Base-by-base conservation (phyloP, 2,888 invertebrate species). In the Rhamphomyia laevipes region DNA sequence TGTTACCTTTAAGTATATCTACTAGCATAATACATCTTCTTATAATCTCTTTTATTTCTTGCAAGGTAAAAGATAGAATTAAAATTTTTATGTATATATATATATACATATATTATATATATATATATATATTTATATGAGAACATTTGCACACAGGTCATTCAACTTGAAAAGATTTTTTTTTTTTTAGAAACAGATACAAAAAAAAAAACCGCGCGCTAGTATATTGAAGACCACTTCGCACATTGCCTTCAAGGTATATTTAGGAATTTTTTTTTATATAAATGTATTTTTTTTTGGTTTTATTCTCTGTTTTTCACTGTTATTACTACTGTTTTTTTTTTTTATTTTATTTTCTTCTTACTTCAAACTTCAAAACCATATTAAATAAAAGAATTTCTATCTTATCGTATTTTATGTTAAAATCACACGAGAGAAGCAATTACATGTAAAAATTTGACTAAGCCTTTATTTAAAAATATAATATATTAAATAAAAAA, bases 121-220 rank as follows among this genome's bases (percentile, higher is more conserved):
- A 17, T 38, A 38, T 38, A 18, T 16, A 37, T 37, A 37, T 4
- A 38, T 17, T 17, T 17, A 38, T 38, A 38, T 17, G 16, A 37
- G 9, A 45, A 51, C 49, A 57, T 57, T 56, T 56, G 54, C 66
- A 63, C 63, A 66, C 63, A 59, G 65, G 62, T 64, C 66, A 63
- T 65, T 66, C 63, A 66, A 65, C 64, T 59, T 60, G 31, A 48
- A 46, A 21, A 47, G 45, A 46, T 43, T 21, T 21, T 21, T 21
- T 21, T 21, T 21, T 21, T 21, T 21, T n/a, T 35, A 35, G 3
- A 35, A 13, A 35, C n/a, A 35, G 10, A 35, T 5, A 35, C 13
- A 35, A 35, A 7, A 33, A 6, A 33, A 38, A 27, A 37, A 45
- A 49, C 35, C 35, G 35, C 33, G 33, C 35, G 13, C n/a, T n/a